These are phyloP conservation scores for Lepeophtheirus nordmannii DNA, from an alignment of 2,888 invertebrate genomes.

Conservation along the genomic window DNA sequence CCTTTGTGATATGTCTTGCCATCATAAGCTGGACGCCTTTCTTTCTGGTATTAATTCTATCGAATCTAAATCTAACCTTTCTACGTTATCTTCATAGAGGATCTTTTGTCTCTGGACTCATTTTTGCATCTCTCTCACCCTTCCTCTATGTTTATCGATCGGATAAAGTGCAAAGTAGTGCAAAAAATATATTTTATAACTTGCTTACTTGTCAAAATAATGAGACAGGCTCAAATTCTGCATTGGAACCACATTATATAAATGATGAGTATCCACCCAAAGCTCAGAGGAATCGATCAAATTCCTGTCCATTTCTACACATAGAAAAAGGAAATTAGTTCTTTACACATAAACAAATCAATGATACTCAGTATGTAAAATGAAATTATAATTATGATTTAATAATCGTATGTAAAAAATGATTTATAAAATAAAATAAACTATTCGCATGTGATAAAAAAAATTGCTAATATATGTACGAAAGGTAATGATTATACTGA, in stretches of 20 bases:
- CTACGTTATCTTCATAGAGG: neutral
- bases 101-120: neutral
- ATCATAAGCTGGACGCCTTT: neutral
- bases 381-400: too few species aligned
- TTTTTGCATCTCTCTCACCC: neutral
- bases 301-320: neutral
- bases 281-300: neutral
- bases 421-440: too few species aligned
- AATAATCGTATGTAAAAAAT: too few species aligned
- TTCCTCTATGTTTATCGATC: slow-evolving; percentile 5
- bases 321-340: neutral
- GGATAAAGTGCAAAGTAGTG: neutral
- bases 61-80: neutral
- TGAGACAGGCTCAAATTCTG: neutral
- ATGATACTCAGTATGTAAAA: too few species aligned
- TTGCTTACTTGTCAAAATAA: neutral
- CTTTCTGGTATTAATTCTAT: neutral
- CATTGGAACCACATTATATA: neutral
- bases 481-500: too few species aligned
- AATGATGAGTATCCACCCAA: neutral
- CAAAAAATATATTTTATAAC: neutral
- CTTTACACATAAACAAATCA: too few species aligned
- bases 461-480: too few species aligned
- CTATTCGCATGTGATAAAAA: too few species aligned
- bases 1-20: neutral